These are phyloP conservation scores for Eristalis tenax DNA, from an alignment of 2,888 invertebrate species.

Conservation along the genomic window DNA sequence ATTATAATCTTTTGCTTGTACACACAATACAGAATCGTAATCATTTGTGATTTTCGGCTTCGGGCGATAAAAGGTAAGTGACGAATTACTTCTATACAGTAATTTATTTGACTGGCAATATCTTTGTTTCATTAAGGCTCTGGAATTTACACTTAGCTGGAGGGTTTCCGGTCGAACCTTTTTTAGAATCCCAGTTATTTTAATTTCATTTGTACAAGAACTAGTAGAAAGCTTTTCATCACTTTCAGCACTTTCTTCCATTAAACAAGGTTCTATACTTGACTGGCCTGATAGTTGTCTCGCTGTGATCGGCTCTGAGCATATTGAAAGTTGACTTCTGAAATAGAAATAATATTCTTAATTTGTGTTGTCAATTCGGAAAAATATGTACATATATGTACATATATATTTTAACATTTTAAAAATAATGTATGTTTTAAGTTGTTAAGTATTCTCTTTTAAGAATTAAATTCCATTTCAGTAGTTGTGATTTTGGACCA, in stretches of 20 bases:
- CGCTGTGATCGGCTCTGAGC: slow-evolving; percentile 79
- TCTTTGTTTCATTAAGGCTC: slow-evolving; percentile 7
- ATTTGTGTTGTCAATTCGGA: no score
- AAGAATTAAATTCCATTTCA: no score
- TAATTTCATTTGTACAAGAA: background rate
- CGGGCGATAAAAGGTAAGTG: slow-evolving; percentile 79
- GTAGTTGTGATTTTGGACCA: no score
- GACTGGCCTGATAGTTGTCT: slow-evolving; percentile 80
- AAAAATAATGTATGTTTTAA: no score
- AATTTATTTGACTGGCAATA: slow-evolving; percentile 56
- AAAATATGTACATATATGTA: background rate
- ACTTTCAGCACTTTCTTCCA: slow-evolving; percentile 77
- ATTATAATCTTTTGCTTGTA: slow-evolving; percentile 74
- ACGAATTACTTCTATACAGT: slow-evolving; percentile 80
- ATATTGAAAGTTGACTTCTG: slow-evolving; percentile 80
- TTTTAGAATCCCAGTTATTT: slow-evolving; percentile 73
- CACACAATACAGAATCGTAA: slow-evolving; percentile 78
- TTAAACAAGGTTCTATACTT: slow-evolving; percentile 80
- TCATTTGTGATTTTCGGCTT: slow-evolving; percentile 77
- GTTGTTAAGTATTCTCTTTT: no score
- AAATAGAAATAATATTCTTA: background rate
- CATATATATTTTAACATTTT: background rate
- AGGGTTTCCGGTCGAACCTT: slow-evolving; percentile 78
- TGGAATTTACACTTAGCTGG: slow-evolving; percentile 68
- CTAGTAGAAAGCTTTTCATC: slow-evolving; percentile 60